phyloP scores from a whole-genome alignment of 2,797 vertebrate species.

The Pangasius mekongensis region DNA sequence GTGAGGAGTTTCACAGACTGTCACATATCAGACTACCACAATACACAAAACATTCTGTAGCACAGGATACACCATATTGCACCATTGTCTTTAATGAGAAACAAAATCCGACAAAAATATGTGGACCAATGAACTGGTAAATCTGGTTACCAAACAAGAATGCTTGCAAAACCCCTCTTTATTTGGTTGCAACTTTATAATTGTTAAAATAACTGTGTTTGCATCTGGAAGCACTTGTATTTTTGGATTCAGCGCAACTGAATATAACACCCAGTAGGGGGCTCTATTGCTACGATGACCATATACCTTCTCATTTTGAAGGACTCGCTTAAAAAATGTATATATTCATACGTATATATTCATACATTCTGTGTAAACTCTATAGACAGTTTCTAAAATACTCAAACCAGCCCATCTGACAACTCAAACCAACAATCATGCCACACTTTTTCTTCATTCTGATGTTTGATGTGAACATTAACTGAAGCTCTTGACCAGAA shows the following conservation, averaged over 20 bases:
- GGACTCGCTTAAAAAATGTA: background rate
- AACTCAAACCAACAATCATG: too few species aligned
- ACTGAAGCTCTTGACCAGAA: too few species aligned
- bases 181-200: slow-evolving; percentile 8
- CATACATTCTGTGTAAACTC: too few species aligned
- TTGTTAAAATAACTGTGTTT: slow-evolving; percentile 3
- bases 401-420: too few species aligned
- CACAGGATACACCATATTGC: background rate
- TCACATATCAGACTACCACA: background rate
- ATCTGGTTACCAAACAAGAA: slow-evolving; percentile 1
- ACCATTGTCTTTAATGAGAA: background rate
- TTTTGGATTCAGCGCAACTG: background rate
- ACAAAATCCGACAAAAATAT: background rate
- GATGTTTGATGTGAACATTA: too few species aligned
- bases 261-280: slow-evolving; percentile 8
- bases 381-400: too few species aligned
- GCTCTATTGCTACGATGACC: slow-evolving; percentile 11
- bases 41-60: background rate
- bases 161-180: background rate
- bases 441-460: too few species aligned
- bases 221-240: slow-evolving; percentile 17
- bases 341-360: background rate
- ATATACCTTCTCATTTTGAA: background rate
- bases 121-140: background rate
- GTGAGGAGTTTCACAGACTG: background rate